Percentiles rank a stretch among this genome's conserved stretches.
Conservation (phyloP, 92 coral and sea anemone species). For the Porites rus region DNA sequence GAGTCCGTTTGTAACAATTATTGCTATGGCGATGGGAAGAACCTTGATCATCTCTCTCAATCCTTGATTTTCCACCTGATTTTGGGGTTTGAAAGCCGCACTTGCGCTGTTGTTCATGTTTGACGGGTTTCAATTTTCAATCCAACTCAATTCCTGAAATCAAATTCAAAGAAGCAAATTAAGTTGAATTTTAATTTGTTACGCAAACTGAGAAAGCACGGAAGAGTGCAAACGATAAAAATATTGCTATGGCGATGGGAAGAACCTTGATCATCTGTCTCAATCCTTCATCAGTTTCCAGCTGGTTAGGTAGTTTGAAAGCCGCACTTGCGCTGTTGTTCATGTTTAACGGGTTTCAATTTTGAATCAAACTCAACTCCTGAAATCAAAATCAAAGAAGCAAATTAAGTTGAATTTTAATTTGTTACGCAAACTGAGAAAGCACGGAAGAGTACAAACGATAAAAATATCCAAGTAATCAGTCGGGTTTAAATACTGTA, state of each 20-base stretch:
- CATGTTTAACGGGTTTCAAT: not conserved
- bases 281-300: no score
- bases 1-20: conserved; percentile 30
- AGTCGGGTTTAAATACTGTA: no score
- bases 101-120: conserved; percentile 32
- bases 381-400: not conserved
- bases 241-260: no score
- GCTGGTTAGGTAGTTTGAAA: no score
- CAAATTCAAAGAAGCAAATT: not conserved
- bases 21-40: conserved; percentile 31
- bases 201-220: no score
- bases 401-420: not conserved
- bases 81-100: not conserved
- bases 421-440: no score
- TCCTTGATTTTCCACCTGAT: not conserved
- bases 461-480: no score
- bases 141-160: not conserved
- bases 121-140: not conserved
- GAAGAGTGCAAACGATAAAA: no score
- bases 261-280: no score
- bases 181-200: no score
- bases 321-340: conserved; percentile 3
- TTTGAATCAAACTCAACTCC: not conserved
- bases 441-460: no score
- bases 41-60: not conserved